Percentiles rank a stretch among this genome's conserved stretches.
Evolutionary conservation across 1,140 invertebrate species (phyloP).

Genomic region (Macrobrachium nipponense): DNA sequence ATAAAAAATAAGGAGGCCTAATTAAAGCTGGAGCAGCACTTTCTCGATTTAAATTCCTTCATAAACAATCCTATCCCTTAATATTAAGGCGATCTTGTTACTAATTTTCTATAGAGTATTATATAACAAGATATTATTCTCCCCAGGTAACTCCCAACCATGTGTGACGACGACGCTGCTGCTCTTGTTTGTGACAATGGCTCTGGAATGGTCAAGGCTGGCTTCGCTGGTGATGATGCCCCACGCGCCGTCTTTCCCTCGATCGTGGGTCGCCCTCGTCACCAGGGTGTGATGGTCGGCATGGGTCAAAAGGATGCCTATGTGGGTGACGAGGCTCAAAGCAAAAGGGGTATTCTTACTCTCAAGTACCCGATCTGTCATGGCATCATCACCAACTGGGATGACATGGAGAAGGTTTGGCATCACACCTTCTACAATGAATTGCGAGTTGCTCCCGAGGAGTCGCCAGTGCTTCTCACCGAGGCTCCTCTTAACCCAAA

Average conservation of each 20-base stretch:
- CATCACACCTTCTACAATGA: conserved; percentile 96
- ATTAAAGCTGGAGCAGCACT: too few relatives aligned
- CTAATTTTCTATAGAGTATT: too few relatives aligned
- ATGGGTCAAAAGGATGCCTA: conserved; percentile 93
- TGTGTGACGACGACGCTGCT: conserved; percentile 28
- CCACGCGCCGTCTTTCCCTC: conserved; percentile 77
- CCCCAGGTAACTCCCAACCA: not conserved
- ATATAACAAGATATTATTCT: too few relatives aligned
- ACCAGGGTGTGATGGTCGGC: conserved; percentile 86
- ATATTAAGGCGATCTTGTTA: too few relatives aligned
- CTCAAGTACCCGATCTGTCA: conserved; percentile 95
- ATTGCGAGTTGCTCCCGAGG: conserved; percentile 91
- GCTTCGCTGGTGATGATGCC: conserved; percentile 77
- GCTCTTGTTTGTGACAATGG: conserved; percentile 75
- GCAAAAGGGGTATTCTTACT: conserved; percentile 90
- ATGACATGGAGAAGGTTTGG: conserved; percentile 98
- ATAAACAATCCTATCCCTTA: too few relatives aligned
- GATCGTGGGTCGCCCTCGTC: conserved; percentile 75
- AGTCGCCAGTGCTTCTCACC: conserved; percentile 89
- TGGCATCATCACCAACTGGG: conserved; percentile 96
- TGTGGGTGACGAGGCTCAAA: conserved; percentile 93
- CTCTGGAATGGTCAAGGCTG: conserved; percentile 70
- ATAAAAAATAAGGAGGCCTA: too few relatives aligned
- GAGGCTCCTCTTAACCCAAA: conserved; percentile 91
- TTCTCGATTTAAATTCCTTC: too few relatives aligned